Percentiles rank a stretch among this genome's conserved stretches.
These are phyloP conservation scores for Sarcophaga rosellei DNA, from an alignment of 2,888 invertebrate genomes.

Conservation along the genomic window DNA sequence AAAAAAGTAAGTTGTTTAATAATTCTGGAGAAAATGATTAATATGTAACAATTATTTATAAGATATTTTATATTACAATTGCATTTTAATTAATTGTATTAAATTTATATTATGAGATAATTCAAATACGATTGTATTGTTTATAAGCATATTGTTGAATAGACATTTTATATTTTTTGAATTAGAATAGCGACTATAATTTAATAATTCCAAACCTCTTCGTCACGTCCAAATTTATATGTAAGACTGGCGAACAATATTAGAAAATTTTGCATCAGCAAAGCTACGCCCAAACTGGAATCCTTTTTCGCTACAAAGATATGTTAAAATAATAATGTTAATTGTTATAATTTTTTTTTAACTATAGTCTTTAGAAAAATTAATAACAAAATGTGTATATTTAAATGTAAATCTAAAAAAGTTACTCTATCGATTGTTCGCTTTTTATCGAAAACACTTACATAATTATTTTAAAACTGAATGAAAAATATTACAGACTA, in stretches of 20 bases:
- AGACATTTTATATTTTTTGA: background rate
- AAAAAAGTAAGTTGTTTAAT: background rate
- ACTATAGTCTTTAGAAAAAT: no score
- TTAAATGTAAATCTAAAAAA: no score
- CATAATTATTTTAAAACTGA: no score
- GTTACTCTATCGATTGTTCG: no score
- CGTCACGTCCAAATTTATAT: constrained; percentile 97
- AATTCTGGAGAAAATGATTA: background rate
- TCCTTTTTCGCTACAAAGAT: constrained; percentile 75
- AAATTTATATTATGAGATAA: background rate
- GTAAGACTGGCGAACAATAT: constrained; percentile 95
- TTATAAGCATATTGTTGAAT: no score
- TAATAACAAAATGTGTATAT: no score
- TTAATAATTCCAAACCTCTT: constrained; percentile 89
- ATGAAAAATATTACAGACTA: no score
- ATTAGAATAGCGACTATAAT: background rate
- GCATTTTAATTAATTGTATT: background rate
- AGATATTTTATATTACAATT: background rate
- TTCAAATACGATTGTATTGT: no score
- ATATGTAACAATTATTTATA: background rate
- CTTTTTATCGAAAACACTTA: no score
- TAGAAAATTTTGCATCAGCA: constrained; percentile 96
- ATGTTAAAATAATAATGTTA: constrained; percentile 42
- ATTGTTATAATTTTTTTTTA: no score
- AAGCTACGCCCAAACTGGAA: constrained; percentile 91